Conservation (phyloP, 1,140 invertebrate genomes). For the Meloidogyne hapla region DNA sequence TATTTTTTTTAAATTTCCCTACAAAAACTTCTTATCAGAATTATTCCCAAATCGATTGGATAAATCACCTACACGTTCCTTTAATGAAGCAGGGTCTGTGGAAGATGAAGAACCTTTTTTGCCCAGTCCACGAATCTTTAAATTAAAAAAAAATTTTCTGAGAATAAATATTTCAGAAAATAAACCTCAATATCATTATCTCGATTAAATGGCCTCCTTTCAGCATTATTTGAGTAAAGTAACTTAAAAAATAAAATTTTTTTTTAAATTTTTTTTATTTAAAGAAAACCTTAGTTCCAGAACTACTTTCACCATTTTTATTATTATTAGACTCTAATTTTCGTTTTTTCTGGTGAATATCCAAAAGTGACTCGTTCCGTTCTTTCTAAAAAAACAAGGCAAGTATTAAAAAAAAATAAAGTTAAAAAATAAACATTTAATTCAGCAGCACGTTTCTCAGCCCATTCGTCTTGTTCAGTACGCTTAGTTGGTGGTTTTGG, state of each 20-base stretch:
- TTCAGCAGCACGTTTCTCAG: slow-evolving; percentile 7
- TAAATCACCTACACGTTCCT: slow-evolving; percentile 20
- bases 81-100: neutral
- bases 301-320: neutral
- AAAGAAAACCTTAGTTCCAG: slow-evolving; percentile 13
- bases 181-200: slow-evolving; percentile 43
- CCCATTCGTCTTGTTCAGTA: slow-evolving; percentile 14
- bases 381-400: slow-evolving; percentile 30
- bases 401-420: slow-evolving; percentile 3
- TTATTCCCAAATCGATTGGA: slow-evolving; percentile 24
- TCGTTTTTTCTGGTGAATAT: slow-evolving; percentile 34
- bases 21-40: slow-evolving; percentile 19
- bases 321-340: slow-evolving; percentile 25
- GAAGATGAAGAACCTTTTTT: neutral
- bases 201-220: slow-evolving; percentile 36
- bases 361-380: slow-evolving; percentile 30
- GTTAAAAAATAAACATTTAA: slow-evolving; percentile 11
- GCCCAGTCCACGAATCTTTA: slow-evolving; percentile 5
- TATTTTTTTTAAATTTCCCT: too few species aligned
- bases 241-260: neutral
- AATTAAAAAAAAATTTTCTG: neutral
- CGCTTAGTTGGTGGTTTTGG: slow-evolving; percentile 18
- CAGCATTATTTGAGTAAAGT: neutral
- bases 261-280: neutral
- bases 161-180: neutral